Base-by-base conservation (phyloP, 2,113 vertebrate species). In the Tenebrosternarchus preto region DNA sequence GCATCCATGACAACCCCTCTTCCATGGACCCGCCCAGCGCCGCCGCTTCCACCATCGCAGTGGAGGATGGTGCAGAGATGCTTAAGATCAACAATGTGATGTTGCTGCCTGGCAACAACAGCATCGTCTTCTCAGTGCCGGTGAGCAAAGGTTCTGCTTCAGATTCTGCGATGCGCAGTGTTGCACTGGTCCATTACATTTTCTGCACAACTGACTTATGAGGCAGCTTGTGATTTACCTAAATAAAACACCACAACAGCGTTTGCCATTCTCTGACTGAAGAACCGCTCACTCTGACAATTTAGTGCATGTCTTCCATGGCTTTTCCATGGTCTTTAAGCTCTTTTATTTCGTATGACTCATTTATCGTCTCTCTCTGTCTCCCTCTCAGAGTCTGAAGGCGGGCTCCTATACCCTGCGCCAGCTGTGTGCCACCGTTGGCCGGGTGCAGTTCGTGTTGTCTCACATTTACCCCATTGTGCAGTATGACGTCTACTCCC, bases 401-500 rank as follows among this genome's bases (percentile, higher is more conserved):
- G 91, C 97, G 0, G 98, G 97, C n/a, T 95, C 93, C 0, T 99
- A 99, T 87, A 98, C 95, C 0, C 85, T 99, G 73, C 94, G 98
- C 16, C 98, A 98, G 90, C 91, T 98, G 56, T 94, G 92, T 50
- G 95, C 94, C 83, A 94, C 94, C 0, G 84, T 97, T 88, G 97
- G 96, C 2, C 90, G 90, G 0, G 91, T 98, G 72, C 94, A 95
- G 87, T 97, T 99, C 81, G 93, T 96, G 15, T 93, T 97, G 24
- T 95, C 96, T 4, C 97, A 97, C 63, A 93, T 99, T 80, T 96
- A 97, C 85, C 98, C 97, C 0, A 92, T 95, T 0, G 94, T 95
- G 82, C 96, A 96, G 85, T 99, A 99, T 7, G 95, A 98, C 17
- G 96, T 99, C 16, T 99, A 98, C 81, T 98, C 95, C 72, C 96